These are phyloP conservation scores for Ophraella communa DNA, from an alignment of 2,888 invertebrate genomes.

Conservation along the genomic window DNA sequence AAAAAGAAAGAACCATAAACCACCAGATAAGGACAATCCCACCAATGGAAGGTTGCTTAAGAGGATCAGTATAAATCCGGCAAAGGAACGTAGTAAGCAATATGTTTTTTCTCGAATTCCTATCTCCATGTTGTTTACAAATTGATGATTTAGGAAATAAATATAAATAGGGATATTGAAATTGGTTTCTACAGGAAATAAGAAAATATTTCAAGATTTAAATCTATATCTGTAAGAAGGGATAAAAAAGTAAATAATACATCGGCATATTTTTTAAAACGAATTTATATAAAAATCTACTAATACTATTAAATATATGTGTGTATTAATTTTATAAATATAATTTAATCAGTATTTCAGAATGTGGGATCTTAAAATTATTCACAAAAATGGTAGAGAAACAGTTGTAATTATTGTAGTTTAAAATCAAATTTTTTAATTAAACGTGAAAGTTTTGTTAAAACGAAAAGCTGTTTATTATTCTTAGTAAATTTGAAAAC, in stretches of 20 bases:
- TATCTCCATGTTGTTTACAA: constrained; percentile 32
- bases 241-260: neutral
- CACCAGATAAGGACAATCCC: constrained; percentile 36
- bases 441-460: too few relatives aligned
- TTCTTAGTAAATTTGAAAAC: too few relatives aligned
- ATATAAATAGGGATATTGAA: constrained; percentile 26
- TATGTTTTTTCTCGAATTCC: constrained; percentile 36
- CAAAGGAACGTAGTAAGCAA: constrained; percentile 40
- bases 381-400: too few relatives aligned
- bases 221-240: neutral
- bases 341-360: too few relatives aligned
- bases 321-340: too few relatives aligned
- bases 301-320: too few relatives aligned
- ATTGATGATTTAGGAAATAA: constrained; percentile 37
- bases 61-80: constrained; percentile 40
- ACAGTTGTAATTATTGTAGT: too few relatives aligned
- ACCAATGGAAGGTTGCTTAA: constrained; percentile 38
- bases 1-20: constrained; percentile 32
- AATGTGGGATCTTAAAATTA: too few relatives aligned
- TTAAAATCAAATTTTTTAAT: too few relatives aligned
- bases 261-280: neutral
- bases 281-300: too few relatives aligned
- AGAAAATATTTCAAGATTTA: neutral
- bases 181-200: neutral
- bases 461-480: too few relatives aligned